Base-by-base conservation (phyloP, 2,797 vertebrate species). In the Gouania willdenowi region DNA sequence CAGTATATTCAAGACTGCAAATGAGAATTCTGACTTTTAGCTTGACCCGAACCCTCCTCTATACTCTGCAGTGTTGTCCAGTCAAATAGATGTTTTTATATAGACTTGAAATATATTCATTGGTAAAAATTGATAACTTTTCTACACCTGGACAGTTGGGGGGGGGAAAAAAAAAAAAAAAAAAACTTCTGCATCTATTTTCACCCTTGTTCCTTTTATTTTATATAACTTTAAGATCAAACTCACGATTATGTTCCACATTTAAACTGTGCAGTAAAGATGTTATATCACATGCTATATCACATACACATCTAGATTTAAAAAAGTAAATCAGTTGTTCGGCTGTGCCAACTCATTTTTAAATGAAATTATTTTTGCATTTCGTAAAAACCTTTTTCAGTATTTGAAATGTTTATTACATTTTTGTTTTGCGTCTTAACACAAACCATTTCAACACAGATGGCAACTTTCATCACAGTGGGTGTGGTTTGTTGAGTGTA, bases 101-200 rank as follows among this genome's bases (percentile, higher is more conserved):
- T 41, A 42, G 53, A 92, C 91, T 92, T 95, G 91, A 91, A 90
- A 84, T 93, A 91, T 91, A 91, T 87, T 87, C 87, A 92, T 93
- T 92, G 89, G 90, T 94, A 93, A 92, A n/a, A 91, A 93, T 88
- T 93, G 88, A 89, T 91, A 88, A 92, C 86, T 94, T 96, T 95
- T 95, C 90, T 95, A 95, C 94, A 90, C 88, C 56, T 87, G 91
- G 88, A 92, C 86, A 91, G 84, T 77, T 70, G 62, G n/a, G n/a
- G n/a, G n/a, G n/a, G n/a, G n/a, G n/a, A n/a, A n/a, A n/a, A n/a
- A n/a, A n/a, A n/a, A n/a, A n/a, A n/a, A n/a, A n/a, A n/a, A n/a
- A n/a, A n/a, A n/a, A n/a, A n/a, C 88, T 16, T 87, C 89, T 91
- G 88, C 89, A 90, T 92, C 87, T 93, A 91, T 93, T 92, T 94